Evolutionary conservation across 2,888 invertebrate species (phyloP).

Genomic region (Cepaea hortensis): DNA sequence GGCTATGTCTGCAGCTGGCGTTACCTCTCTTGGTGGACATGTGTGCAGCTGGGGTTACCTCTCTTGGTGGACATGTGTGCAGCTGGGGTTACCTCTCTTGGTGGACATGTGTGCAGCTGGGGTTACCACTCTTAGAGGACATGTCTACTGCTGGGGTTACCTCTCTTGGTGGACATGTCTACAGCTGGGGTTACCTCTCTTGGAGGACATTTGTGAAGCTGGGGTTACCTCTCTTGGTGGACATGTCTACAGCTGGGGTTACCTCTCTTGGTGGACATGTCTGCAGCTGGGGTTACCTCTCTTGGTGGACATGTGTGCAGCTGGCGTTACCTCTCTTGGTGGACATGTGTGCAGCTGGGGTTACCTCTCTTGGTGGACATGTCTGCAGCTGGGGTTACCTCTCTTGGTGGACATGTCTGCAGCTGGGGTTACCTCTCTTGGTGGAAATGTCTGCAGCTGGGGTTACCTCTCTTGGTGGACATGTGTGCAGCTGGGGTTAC

Average conservation of each 20-base stretch:
- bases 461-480: conserved; percentile 72
- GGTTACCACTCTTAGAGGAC: conserved; percentile 72
- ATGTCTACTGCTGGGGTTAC: conserved; percentile 64
- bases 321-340: conserved; percentile 70
- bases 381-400: conserved; percentile 64
- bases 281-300: conserved; percentile 64
- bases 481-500: conserved; percentile 65
- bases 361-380: conserved; percentile 71
- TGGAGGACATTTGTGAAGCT: conserved; percentile 70
- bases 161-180: conserved; percentile 70
- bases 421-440: conserved; percentile 67
- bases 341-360: conserved; percentile 68
- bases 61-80: conserved; percentile 70
- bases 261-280: conserved; percentile 71
- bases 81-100: conserved; percentile 67
- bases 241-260: conserved; percentile 66
- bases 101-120: conserved; percentile 69
- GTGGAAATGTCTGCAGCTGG: conserved; percentile 68
- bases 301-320: conserved; percentile 70
- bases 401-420: conserved; percentile 70
- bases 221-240: conserved; percentile 71
- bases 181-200: conserved; percentile 64
- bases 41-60: conserved; percentile 65
- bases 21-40: conserved; percentile 71
- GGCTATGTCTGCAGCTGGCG: conserved; percentile 67